Base-by-base conservation (phyloP, 2,888 invertebrate genomes). In the Tineola bisselliella region DNA sequence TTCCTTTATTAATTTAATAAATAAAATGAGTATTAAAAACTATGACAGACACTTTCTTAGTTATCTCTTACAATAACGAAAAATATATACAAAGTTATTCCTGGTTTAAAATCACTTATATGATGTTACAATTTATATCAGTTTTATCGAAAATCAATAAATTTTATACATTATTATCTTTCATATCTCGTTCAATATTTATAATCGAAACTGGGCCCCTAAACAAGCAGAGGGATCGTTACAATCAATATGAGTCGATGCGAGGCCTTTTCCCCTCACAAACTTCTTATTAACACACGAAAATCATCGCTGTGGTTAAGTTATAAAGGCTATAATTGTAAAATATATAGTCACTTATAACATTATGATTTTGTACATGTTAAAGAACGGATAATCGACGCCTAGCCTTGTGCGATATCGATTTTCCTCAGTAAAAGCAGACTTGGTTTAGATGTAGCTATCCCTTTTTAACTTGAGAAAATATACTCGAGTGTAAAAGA, bases 371-470 rank as follows among this genome's bases (percentile, higher is more conserved):
- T 12, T 66, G 63, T 65, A 62, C 38, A 38, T n/a, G 44, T 48
- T 59, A 64, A 65, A 63, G 64, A 79, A 75, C 80, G 79, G 83
- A 83, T 86, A 86, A 87, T 87, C 87, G 87, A 87, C 87, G 82
- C 75, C 80, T 81, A 87, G 87, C 87, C 87, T 87, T 87, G 87
- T 81, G 84, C 83, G 84, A 87, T 87, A 88, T 88, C 87, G 87
- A 88, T 88, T 87, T 87, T 86, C 78, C 77, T 73, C 69, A 33
- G 25, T 25, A 25, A 25, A 25, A 8, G 30, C 31, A 15, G 13
- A 15, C n/a, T 71, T 74, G 72, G 75, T 75, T 70, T 74, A 62
- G 10, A 17, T 69, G 65, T 63, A n/a, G 0, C 63, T 61, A 44
- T 77, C 78, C 69, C 76, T 60, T 62, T 81, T 65, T 0, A 63